Conservation (phyloP, 2,113 vertebrate species). For the Plecotus auritus region DNA sequence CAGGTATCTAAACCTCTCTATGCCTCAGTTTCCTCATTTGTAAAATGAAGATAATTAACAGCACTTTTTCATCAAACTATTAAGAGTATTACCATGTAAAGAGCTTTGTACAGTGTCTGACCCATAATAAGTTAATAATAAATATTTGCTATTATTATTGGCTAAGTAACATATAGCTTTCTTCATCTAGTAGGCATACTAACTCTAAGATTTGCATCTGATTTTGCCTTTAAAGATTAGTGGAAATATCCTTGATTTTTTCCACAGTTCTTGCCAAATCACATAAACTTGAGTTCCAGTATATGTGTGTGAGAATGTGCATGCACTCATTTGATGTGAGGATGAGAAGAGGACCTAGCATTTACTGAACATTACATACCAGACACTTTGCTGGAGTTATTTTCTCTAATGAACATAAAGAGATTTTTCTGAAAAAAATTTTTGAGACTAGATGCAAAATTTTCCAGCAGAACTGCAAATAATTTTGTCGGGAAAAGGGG, state of each 20-base stretch:
- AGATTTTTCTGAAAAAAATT: not conserved
- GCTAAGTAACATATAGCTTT: not conserved
- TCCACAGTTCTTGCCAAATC: not conserved
- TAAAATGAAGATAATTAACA: not conserved
- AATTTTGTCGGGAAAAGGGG: not conserved
- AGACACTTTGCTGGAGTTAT: not conserved
- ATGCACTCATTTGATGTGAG: not conserved
- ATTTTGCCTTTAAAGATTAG: not conserved
- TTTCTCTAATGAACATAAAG: constrained; percentile 1
- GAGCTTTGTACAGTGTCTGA: not conserved
- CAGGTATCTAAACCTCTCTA: not conserved
- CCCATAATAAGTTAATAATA: not conserved
- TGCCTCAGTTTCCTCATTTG: not conserved
- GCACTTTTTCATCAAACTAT: not conserved
- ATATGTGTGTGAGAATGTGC: not conserved
- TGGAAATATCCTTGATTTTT: not conserved
- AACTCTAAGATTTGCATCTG: not conserved
- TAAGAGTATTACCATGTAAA: not conserved
- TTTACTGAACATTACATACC: not conserved
- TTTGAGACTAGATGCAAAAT: not conserved
- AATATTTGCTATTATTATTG: constrained; percentile 9
- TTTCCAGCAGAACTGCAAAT: constrained; percentile 20
- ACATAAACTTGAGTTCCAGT: not conserved
- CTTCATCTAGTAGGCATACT: not conserved
- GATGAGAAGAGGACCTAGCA: not conserved